phyloP scores from a whole-genome alignment of 2,113 vertebrate species.

The Psilopogon haemacephalus region DNA sequence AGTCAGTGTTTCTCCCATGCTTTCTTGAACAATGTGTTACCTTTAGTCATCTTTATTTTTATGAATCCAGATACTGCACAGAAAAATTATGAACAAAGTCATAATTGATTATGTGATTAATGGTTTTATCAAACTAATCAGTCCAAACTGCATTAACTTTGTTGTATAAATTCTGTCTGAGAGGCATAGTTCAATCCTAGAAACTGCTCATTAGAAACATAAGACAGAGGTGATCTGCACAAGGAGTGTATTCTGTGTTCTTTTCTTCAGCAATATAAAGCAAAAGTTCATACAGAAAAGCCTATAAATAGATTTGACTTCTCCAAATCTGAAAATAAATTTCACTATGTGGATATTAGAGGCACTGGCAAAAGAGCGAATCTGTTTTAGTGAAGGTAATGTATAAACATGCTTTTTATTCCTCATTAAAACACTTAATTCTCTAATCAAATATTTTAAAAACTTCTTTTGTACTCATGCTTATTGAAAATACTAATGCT shows the following conservation, averaged over 20 bases:
- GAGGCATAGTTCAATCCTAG: too few species aligned
- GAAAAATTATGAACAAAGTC: not conserved
- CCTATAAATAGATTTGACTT: not conserved
- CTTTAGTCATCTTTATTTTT: not conserved
- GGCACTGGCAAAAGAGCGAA: not conserved
- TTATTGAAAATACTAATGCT: not conserved
- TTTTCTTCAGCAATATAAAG: not conserved
- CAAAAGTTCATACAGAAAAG: not conserved
- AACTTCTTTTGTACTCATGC: not conserved
- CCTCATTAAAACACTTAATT: not conserved
- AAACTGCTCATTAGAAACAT: too few species aligned
- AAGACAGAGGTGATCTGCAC: not conserved
- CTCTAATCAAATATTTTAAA: not conserved
- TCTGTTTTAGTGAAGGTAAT: not conserved
- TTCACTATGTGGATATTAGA: not conserved
- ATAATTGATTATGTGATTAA: too few species aligned
- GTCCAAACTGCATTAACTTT: not conserved
- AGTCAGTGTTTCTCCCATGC: not conserved
- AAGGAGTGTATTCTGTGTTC: not conserved
- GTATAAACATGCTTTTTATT: not conserved
- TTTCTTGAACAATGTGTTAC: not conserved
- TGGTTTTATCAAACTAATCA: not conserved
- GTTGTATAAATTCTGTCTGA: not conserved
- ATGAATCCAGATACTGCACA: rapidly evolving
- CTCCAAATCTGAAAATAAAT: not conserved